phyloP scores from a whole-genome alignment of 2,797 vertebrate species.

The Xenentodon cancila region DNA sequence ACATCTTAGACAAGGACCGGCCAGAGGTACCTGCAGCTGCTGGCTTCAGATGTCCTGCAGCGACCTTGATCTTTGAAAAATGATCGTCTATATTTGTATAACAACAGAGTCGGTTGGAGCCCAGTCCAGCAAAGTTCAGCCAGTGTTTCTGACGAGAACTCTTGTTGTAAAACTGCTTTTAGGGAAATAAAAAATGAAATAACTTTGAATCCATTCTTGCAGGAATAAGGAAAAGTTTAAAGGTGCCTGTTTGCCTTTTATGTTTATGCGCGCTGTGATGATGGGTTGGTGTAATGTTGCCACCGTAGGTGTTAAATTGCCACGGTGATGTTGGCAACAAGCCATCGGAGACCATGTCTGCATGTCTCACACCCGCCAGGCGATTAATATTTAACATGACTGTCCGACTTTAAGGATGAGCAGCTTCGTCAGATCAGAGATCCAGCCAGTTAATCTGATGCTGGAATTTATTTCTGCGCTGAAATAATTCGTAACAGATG shows the following conservation, averaged over 20 bases:
- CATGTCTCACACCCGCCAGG: conserved; percentile 17
- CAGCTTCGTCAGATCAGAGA: neutral
- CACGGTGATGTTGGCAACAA: conserved; percentile 24
- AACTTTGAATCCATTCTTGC: neutral
- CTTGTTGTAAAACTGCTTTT: no score
- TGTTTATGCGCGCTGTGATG: conserved; percentile 5
- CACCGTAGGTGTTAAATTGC: conserved; percentile 49
- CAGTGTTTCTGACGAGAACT: no score
- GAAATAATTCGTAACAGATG: neutral
- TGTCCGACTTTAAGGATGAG: neutral
- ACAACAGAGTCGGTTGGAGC: no score
- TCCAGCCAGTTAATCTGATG: neutral
- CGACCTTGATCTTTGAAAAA: no score
- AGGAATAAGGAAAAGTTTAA: conserved; percentile 4
- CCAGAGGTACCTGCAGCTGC: no score
- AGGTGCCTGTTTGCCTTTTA: conserved; percentile 1
- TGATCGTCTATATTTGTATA: no score
- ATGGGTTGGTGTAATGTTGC: conserved; percentile 32
- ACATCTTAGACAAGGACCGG: no score
- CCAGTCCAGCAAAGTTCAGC: no score
- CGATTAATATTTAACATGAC: conserved; percentile 65
- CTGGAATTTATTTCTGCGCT: neutral
- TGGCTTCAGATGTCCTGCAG: no score
- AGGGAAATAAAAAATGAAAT: no score
- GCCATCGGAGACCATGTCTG: conserved; percentile 15